Percentiles rank a stretch among this genome's conserved stretches.
Evolutionary conservation across 2,888 invertebrate species (phyloP).

Genomic region (Agonum fuliginosum): DNA sequence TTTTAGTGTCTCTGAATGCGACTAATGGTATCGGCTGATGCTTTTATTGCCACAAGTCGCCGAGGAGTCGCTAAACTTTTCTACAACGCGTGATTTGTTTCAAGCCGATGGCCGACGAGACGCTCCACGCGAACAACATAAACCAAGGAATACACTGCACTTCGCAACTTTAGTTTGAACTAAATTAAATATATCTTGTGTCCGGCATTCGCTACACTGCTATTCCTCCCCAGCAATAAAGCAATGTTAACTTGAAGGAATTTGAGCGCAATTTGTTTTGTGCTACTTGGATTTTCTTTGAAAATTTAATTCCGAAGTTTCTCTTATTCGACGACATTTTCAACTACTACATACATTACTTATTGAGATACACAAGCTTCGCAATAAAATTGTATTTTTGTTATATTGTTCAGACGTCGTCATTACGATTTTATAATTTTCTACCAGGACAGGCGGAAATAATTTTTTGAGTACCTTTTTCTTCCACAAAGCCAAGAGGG

Average conservation of each 20-base stretch:
- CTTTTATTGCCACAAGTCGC: constrained; percentile 66
- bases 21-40: constrained; percentile 65
- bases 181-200: constrained; percentile 46
- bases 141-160: constrained; percentile 39
- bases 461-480: no score
- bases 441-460: no score
- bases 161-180: constrained; percentile 16
- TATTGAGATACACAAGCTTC: neutral
- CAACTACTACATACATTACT: constrained; percentile 10
- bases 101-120: constrained; percentile 46
- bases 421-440: no score
- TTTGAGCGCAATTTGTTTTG: constrained; percentile 35
- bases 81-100: constrained; percentile 66
- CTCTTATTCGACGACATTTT: neutral
- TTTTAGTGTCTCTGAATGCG: constrained; percentile 63
- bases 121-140: constrained; percentile 18
- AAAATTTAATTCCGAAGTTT: constrained; percentile 44
- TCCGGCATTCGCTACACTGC: neutral
- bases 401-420: no score
- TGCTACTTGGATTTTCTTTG: constrained; percentile 44
- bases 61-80: constrained; percentile 67
- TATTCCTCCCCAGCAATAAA: constrained; percentile 31
- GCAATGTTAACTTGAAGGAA: constrained; percentile 40
- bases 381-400: neutral
- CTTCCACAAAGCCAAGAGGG: no score